Conservation (phyloP, 2,113 vertebrate genomes). For the Phalacrocorax carbo region DNA sequence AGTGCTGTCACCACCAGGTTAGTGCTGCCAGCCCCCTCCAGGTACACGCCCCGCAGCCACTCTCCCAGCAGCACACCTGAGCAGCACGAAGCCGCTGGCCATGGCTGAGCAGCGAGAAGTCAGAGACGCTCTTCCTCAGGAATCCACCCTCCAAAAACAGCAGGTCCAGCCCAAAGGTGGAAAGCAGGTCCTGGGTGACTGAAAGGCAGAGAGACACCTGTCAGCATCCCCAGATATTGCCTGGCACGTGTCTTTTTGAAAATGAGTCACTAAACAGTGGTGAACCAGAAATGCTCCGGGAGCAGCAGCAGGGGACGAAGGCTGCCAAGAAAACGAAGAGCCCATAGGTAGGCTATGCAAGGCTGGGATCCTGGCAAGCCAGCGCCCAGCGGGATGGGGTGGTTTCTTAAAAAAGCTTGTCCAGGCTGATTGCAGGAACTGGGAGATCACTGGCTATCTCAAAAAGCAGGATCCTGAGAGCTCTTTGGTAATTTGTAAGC, state of each 20-base stretch:
- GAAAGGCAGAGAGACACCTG: not conserved
- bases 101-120: conserved; percentile 23
- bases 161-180: conserved; percentile 61
- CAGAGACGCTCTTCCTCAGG: conserved; percentile 41
- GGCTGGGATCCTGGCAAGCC: not conserved
- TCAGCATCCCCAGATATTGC: not conserved
- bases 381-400: fast-evolving
- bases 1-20: not conserved
- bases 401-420: not conserved
- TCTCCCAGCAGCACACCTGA: conserved; percentile 14
- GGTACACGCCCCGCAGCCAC: fast-evolving
- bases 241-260: not conserved
- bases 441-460: not conserved
- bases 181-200: conserved; percentile 61
- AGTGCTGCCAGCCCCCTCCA: not conserved
- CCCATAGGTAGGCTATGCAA: too few species aligned
- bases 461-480: not conserved
- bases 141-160: conserved; percentile 66
- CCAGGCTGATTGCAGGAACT: not conserved
- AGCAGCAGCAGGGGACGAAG: not conserved
- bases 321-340: not conserved
- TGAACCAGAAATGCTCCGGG: not conserved
- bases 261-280: not conserved
- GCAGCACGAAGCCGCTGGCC: not conserved
- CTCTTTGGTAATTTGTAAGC: not conserved